Evolutionary conservation across 2,113 vertebrate species (phyloP).

Genomic region (Oreotrochilus melanogaster): DNA sequence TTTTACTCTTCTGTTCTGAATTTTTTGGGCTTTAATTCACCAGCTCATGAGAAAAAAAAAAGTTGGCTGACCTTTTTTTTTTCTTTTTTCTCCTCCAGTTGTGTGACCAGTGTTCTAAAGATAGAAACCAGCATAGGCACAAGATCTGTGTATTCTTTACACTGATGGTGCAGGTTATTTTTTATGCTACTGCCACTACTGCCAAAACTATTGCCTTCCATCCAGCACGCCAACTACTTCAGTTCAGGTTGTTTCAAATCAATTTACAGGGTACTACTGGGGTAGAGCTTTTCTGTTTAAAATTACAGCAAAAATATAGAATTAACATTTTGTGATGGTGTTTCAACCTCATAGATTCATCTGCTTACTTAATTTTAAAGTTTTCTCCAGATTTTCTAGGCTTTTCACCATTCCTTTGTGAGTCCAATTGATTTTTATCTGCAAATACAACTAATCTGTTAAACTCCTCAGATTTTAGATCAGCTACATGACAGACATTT

Average conservation of each 20-base stretch:
- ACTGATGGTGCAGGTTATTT: not conserved
- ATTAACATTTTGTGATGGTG: not conserved
- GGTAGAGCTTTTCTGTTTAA: not conserved
- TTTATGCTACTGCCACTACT: not conserved
- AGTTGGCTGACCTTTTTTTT: not conserved
- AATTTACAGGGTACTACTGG: not conserved
- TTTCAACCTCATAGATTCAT: not conserved
- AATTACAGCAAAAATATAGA: not conserved
- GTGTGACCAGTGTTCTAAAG: not conserved
- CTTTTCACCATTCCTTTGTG: not conserved
- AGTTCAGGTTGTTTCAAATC: not conserved
- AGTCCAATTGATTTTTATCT: not conserved
- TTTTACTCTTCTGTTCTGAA: not conserved
- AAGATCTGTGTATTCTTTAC: not conserved
- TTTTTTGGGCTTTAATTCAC: not conserved
- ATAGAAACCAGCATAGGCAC: not conserved
- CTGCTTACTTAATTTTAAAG: not conserved
- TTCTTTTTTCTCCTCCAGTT: not conserved
- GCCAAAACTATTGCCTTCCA: not conserved
- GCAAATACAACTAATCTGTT: not conserved
- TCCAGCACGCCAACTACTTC: not conserved
- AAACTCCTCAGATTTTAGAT: not conserved
- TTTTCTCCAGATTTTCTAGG: not conserved
- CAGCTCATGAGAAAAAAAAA: not conserved
- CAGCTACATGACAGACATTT: not conserved